A percentile compares a stretch with the other conserved stretches of the same genome.
Evolutionary conservation across 1,140 invertebrate species (phyloP).

Genomic region (Drosophila murphyi): DNA sequence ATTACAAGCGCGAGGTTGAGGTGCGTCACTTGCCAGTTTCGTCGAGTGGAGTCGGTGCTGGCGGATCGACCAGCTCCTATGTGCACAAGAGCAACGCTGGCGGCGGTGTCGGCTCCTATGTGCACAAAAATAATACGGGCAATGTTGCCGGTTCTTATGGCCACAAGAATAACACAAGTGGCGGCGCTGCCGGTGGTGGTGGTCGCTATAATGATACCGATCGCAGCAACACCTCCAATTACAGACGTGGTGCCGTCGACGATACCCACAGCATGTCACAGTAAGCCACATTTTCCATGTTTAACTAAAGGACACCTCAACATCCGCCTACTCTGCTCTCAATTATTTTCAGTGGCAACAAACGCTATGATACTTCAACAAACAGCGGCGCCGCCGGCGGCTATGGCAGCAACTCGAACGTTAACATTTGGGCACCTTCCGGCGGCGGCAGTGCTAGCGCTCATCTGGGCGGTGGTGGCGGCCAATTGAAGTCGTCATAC

Average conservation of each 20-base stretch:
- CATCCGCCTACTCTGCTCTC: background rate
- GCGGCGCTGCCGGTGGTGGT: slow-evolving; percentile 43
- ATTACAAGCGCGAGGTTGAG: slow-evolving; percentile 71
- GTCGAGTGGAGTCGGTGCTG: slow-evolving; percentile 32
- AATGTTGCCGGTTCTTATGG: slow-evolving; percentile 56
- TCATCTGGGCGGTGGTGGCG: slow-evolving; percentile 58
- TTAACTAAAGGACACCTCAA: background rate
- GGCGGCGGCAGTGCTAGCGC: slow-evolving; percentile 51
- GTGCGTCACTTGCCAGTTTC: slow-evolving; percentile 72
- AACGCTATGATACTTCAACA: slow-evolving; percentile 77
- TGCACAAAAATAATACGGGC: slow-evolving; percentile 61
- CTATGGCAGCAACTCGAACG: slow-evolving; percentile 65
- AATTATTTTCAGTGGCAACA: slow-evolving; percentile 48
- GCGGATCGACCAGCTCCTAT: slow-evolving; percentile 62
- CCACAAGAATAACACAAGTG: slow-evolving; percentile 61
- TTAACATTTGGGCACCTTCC: slow-evolving; percentile 70
- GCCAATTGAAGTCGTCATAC: slow-evolving; percentile 70
- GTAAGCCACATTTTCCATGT: slow-evolving; percentile 17
- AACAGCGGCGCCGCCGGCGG: slow-evolving; percentile 56
- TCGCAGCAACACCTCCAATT: slow-evolving; percentile 63
- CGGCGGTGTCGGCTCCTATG: slow-evolving; percentile 59
- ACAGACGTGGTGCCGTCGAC: slow-evolving; percentile 67
- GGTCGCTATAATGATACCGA: slow-evolving; percentile 73
- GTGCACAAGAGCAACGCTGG: slow-evolving; percentile 56
- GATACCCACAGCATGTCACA: slow-evolving; percentile 68